Evolutionary conservation across 1,140 invertebrate genomes (phyloP).

Genomic region (Zaprionus nigranus): DNA sequence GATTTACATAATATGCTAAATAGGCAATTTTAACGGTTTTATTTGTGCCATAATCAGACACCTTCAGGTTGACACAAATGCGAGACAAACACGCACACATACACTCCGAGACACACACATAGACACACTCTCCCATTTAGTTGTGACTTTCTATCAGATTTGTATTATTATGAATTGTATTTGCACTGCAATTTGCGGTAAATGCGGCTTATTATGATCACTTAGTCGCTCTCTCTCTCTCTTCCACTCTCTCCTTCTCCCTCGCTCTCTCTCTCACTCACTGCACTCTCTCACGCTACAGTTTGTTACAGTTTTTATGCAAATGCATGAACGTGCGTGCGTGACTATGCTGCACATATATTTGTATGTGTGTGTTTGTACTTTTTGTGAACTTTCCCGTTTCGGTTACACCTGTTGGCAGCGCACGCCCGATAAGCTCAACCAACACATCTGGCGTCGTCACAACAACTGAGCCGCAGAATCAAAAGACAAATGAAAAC

Average conservation of each 20-base stretch:
- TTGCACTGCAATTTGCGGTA: slow-evolving; percentile 23
- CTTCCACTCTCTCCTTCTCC: neutral
- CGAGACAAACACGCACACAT: slow-evolving; percentile 4
- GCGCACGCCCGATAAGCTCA: slow-evolving; percentile 27
- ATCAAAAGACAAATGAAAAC: slow-evolving; percentile 24
- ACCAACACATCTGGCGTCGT: slow-evolving; percentile 47
- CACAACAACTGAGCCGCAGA: slow-evolving; percentile 35
- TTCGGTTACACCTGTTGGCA: slow-evolving; percentile 47
- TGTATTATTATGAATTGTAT: slow-evolving; percentile 12
- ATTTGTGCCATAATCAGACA: neutral
- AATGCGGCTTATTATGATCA: slow-evolving; percentile 36
- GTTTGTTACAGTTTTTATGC: slow-evolving; percentile 34
- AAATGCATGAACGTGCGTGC: slow-evolving; percentile 10
- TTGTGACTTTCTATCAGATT: slow-evolving; percentile 26
- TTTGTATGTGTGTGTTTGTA: slow-evolving; percentile 15
- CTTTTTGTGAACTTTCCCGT: slow-evolving; percentile 35
- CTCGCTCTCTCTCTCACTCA: neutral
- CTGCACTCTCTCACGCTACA: slow-evolving; percentile 4
- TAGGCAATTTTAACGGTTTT: slow-evolving; percentile 29
- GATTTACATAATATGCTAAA: slow-evolving; percentile 42
- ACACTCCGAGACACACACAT: neutral
- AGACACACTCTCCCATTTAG: neutral
- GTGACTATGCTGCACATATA: neutral
- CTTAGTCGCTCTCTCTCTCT: slow-evolving; percentile 6
- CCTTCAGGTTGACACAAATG: slow-evolving; percentile 6